phyloP scores from a whole-genome alignment of 2,888 invertebrate genomes.

The Drosophila algonquin region DNA sequence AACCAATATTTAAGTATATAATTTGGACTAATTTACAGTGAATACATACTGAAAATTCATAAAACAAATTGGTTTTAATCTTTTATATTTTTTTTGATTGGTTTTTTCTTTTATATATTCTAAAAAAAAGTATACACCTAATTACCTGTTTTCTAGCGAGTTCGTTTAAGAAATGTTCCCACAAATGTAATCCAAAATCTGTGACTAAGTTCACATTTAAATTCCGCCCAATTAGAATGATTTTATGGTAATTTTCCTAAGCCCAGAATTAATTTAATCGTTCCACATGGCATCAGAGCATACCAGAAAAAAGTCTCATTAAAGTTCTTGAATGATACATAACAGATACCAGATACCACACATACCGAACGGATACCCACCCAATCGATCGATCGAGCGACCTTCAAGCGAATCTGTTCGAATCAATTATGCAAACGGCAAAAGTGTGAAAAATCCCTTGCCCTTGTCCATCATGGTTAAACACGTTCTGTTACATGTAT shows the following conservation, averaged over 20 bases:
- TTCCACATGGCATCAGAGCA: slow-evolving; percentile 9
- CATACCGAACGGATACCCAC: background rate
- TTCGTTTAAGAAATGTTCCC: background rate
- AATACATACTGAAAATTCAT: no score
- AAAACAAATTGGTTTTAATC: no score
- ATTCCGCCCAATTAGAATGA: slow-evolving; percentile 15
- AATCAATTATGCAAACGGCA: slow-evolving; percentile 74
- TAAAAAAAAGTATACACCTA: background rate
- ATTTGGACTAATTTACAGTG: no score
- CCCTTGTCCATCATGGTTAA: slow-evolving; percentile 60
- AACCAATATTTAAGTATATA: no score
- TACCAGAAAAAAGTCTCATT: slow-evolving; percentile 10
- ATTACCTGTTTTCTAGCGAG: background rate
- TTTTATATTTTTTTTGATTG: no score
- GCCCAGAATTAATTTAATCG: slow-evolving; percentile 29
- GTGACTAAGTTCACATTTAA: slow-evolving; percentile 28
- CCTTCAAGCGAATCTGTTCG: slow-evolving; percentile 39
- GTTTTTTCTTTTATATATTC: no score
- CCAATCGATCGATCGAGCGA: slow-evolving; percentile 5
- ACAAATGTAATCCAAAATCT: background rate
- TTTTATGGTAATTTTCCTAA: slow-evolving; percentile 18
- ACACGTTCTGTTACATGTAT: slow-evolving; percentile 49
- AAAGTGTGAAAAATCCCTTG: slow-evolving; percentile 70
- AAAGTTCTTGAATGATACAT: slow-evolving; percentile 23
- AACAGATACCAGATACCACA: background rate